A percentile compares a stretch with the other conserved stretches of the same genome.
Evolutionary conservation across 1,140 invertebrate genomes (phyloP).

Genomic region (Epicauta chinensis): DNA sequence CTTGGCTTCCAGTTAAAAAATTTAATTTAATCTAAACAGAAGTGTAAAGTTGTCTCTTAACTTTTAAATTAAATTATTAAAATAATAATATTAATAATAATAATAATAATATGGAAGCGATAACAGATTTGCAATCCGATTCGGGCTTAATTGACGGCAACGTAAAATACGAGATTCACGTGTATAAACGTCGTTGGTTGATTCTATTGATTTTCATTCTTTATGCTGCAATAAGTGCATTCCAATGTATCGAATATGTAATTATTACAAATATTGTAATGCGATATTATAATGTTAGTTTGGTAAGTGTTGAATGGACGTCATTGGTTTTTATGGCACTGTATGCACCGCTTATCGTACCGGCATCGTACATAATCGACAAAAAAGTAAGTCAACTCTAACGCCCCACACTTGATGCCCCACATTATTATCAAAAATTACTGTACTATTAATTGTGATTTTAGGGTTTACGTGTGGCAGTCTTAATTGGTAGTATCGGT

Average conservation of each 20-base stretch:
- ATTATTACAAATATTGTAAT: slow-evolving; percentile 50
- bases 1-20: no score
- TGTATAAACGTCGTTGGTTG: slow-evolving; percentile 4
- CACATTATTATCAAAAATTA: background rate
- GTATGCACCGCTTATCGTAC: slow-evolving; percentile 28
- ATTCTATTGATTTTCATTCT: slow-evolving; percentile 6
- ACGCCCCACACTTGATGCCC: background rate
- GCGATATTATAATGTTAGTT: slow-evolving; percentile 50
- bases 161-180: background rate
- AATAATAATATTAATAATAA: no score
- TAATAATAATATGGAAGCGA: no score
- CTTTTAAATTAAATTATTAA: no score
- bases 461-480: slow-evolving; percentile 40
- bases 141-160: no score
- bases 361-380: slow-evolving; percentile 28
- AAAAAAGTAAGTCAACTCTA: slow-evolving; percentile 29
- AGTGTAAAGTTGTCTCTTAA: no score
- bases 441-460: slow-evolving; percentile 1
- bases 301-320: slow-evolving; percentile 57
- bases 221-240: slow-evolving; percentile 1
- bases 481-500: slow-evolving; percentile 38
- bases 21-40: no score
- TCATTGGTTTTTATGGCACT: slow-evolving; percentile 25
- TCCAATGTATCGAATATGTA: slow-evolving; percentile 52
- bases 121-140: no score